phyloP scores from a whole-genome alignment of 2,797 vertebrate species.

The Sebastolobus altivelis region DNA sequence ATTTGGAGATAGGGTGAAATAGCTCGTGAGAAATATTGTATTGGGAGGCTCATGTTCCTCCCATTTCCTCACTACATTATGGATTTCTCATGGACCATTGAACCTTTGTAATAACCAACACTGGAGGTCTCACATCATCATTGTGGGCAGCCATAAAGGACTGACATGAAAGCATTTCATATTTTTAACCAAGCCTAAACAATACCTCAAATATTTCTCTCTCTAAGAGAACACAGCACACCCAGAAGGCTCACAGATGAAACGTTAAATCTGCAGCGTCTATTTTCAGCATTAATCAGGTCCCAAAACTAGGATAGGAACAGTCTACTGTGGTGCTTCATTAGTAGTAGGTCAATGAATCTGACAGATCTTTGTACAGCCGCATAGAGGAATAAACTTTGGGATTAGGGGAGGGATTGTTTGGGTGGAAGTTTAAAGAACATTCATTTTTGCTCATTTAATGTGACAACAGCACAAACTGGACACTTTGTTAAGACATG shows the following conservation, averaged over 20 bases:
- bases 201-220: not conserved
- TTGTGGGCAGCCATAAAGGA: slow-evolving; percentile 7
- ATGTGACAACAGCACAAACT: not conserved
- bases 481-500: not conserved
- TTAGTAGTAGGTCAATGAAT: not conserved
- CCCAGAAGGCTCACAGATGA: not conserved
- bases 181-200: slow-evolving; percentile 2
- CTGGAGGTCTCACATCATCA: slow-evolving; percentile 38
- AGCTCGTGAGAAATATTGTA: slow-evolving; percentile 30
- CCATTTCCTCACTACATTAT: slow-evolving; percentile 56
- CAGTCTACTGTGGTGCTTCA: not conserved
- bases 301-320: not conserved
- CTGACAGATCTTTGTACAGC: not conserved
- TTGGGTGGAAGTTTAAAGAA: not conserved
- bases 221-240: not conserved
- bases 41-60: slow-evolving; percentile 38
- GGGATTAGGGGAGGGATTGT: not conserved
- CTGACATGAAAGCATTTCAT: slow-evolving; percentile 9
- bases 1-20: slow-evolving; percentile 20
- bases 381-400: not conserved
- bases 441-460: not conserved
- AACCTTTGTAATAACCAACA: slow-evolving; percentile 57
- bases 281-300: slow-evolving; percentile 3
- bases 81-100: slow-evolving; percentile 55
- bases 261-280: not conserved